Evolutionary conservation across 2,113 vertebrate genomes (phyloP).

Genomic region (Zeus faber): DNA sequence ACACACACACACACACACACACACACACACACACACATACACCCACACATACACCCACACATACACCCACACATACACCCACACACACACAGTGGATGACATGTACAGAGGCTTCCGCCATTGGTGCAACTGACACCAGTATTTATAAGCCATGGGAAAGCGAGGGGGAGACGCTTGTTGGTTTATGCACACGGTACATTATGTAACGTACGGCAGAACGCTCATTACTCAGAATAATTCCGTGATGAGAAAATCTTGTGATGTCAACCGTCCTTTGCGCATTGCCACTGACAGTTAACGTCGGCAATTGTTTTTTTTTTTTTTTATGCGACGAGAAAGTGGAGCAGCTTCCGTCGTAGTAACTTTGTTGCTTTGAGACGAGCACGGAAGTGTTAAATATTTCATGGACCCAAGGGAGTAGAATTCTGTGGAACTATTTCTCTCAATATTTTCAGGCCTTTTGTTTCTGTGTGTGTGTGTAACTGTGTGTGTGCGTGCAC

Average conservation of each 20-base stretch:
- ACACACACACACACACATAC: too few relatives aligned
- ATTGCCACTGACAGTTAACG: conserved; percentile 41
- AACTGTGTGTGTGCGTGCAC: neutral
- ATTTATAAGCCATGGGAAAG: too few relatives aligned
- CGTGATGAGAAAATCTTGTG: conserved; percentile 55
- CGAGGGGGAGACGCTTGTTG: too few relatives aligned
- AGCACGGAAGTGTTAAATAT: conserved; percentile 30
- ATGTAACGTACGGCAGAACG: conserved; percentile 26
- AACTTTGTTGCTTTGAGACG: conserved; percentile 24
- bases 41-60: too few relatives aligned
- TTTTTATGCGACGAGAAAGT: conserved; percentile 40
- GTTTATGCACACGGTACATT: too few relatives aligned
- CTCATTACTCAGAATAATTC: conserved; percentile 48
- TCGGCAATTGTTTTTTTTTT: conserved; percentile 13
- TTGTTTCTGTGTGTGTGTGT: conserved; percentile 1
- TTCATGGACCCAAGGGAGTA: conserved; percentile 20
- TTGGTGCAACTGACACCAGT: too few relatives aligned
- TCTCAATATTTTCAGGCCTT: conserved; percentile 3
- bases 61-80: too few relatives aligned
- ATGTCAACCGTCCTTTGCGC: conserved; percentile 24
- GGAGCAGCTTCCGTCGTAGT: conserved; percentile 31
- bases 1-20: too few relatives aligned
- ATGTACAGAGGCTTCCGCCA: too few relatives aligned
- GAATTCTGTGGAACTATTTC: neutral
- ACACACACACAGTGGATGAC: too few relatives aligned